phyloP scores from a whole-genome alignment of 1,140 invertebrate genomes.

The Calliopsis andreniformis region DNA sequence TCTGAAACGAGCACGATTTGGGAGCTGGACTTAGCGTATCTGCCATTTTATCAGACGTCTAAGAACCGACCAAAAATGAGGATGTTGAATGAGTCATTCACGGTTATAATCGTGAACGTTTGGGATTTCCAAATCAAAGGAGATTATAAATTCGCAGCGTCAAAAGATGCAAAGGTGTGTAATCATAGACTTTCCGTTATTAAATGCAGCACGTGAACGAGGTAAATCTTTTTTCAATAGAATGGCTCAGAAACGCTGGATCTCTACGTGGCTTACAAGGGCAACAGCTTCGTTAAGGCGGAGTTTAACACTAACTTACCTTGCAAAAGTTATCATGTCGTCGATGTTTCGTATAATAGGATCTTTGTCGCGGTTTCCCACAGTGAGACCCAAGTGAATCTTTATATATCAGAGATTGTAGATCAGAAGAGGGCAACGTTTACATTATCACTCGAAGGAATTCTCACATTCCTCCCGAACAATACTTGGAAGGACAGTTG shows the following conservation, averaged over 20 bases:
- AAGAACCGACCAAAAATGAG: neutral
- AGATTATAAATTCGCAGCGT: constrained; percentile 93
- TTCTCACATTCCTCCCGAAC: constrained; percentile 93
- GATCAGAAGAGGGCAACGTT: constrained; percentile 84
- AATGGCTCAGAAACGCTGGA: constrained; percentile 82
- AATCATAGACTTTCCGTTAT: too few species aligned
- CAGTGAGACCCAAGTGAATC: constrained; percentile 86
- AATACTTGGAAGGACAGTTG: constrained; percentile 90
- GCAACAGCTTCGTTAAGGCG: constrained; percentile 86
- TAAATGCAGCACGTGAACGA: neutral
- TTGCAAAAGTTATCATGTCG: constrained; percentile 89
- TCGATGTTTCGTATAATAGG: constrained; percentile 90
- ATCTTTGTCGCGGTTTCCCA: constrained; percentile 93
- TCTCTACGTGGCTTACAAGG: constrained; percentile 89
- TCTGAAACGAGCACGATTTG: constrained; percentile 84
- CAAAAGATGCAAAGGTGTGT: constrained; percentile 69
- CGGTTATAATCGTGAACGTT: constrained; percentile 80
- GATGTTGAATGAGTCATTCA: constrained; percentile 13
- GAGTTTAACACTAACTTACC: constrained; percentile 87
- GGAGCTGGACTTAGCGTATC: constrained; percentile 71
- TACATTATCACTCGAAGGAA: constrained; percentile 89
- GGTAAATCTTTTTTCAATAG: constrained; percentile 7
- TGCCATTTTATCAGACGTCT: neutral
- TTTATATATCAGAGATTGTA: constrained; percentile 89
- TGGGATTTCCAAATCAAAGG: constrained; percentile 91